Evolutionary conservation across 2,888 invertebrate species (phyloP).

Genomic region (Elysia crispata): DNA sequence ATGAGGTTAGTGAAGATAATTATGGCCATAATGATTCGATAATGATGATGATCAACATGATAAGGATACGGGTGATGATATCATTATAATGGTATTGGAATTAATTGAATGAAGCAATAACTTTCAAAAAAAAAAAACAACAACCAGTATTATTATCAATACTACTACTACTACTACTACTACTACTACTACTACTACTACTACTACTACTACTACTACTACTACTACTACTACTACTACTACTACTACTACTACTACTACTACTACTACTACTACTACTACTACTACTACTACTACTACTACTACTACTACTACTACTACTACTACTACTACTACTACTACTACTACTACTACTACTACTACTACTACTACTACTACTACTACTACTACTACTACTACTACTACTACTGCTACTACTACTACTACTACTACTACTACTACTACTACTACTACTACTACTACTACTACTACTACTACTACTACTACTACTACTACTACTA

Average conservation of each 20-base stretch:
- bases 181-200: too few relatives aligned
- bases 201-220: conserved; percentile 1
- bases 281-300: conserved; percentile 4
- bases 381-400: conserved; percentile 9
- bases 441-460: conserved; percentile 28
- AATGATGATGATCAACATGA: too few relatives aligned
- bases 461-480: conserved; percentile 28
- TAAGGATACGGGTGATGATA: too few relatives aligned
- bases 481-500: conserved; percentile 23
- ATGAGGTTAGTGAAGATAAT: too few relatives aligned
- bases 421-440: conserved; percentile 22
- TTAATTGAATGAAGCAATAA: too few relatives aligned
- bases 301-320: conserved; percentile 4
- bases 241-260: conserved; percentile 9
- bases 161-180: too few relatives aligned
- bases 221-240: conserved; percentile 9
- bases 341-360: conserved; percentile 9
- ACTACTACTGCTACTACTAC: conserved; percentile 7
- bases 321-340: conserved; percentile 9
- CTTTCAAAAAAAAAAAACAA: too few relatives aligned
- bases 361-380: conserved; percentile 9
- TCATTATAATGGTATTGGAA: too few relatives aligned
- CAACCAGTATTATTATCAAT: too few relatives aligned
- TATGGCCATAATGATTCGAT: too few relatives aligned
- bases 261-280: conserved; percentile 9